Evolutionary conservation across 64 coral and sea anemone species (phyloP).

Genomic region (Montipora efflorescens): DNA sequence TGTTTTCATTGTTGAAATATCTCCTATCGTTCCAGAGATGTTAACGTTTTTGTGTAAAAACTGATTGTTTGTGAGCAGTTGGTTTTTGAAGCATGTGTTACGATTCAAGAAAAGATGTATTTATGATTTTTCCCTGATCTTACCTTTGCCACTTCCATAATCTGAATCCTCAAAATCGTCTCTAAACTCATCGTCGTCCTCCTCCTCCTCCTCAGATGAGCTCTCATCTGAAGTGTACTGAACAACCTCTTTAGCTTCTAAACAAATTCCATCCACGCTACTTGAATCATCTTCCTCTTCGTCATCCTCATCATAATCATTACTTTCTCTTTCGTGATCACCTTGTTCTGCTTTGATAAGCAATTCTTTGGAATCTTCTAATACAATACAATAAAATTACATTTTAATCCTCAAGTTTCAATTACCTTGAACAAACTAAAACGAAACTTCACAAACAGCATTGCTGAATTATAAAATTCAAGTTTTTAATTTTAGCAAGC

Average conservation of each 20-base stretch:
- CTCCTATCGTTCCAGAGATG: no score
- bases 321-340: background rate
- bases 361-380: background rate
- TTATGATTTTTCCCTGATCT: background rate
- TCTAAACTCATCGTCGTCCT: background rate
- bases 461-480: no score
- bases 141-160: slow-evolving; percentile 29
- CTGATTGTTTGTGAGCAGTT: no score
- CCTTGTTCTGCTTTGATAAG: background rate
- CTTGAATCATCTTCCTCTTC: slow-evolving; percentile 1
- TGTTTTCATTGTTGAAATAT: no score
- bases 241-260: slow-evolving; percentile 15
- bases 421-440: no score
- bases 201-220: background rate
- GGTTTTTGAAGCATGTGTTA: no score
- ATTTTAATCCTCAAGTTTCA: background rate
- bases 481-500: no score
- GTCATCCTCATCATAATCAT: slow-evolving; percentile 27
- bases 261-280: slow-evolving; percentile 2
- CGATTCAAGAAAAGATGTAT: no score
- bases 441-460: no score
- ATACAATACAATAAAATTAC: background rate
- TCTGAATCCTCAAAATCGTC: slow-evolving; percentile 29
- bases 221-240: slow-evolving; percentile 30
- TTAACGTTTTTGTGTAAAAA: no score